Conservation (phyloP, 2,797 vertebrate genomes). For the Sarcophilus harrisii region DNA sequence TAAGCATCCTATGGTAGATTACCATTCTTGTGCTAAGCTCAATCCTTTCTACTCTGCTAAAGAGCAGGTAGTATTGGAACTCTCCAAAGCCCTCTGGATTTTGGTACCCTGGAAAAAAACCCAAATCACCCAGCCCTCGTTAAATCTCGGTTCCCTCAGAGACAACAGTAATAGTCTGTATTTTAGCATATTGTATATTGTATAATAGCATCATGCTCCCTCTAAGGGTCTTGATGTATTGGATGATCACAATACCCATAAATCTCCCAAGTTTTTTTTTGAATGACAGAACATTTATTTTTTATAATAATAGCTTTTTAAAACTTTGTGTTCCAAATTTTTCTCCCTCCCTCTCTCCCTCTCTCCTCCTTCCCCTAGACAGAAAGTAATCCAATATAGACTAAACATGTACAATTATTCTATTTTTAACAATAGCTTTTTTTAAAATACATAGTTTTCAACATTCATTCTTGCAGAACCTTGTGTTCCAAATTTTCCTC, state of each 20-base stretch:
- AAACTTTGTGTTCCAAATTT: no score
- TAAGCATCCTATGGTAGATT: background rate
- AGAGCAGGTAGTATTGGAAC: background rate
- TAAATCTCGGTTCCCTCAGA: background rate
- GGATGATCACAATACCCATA: background rate
- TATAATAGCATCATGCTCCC: background rate
- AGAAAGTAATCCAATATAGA: no score
- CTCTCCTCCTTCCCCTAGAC: no score
- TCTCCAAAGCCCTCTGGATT: background rate
- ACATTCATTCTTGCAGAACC: no score
- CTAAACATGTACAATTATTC: no score
- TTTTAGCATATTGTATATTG: no score
- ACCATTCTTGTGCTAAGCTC: background rate
- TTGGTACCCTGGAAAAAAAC: background rate
- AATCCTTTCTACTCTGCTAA: background rate
- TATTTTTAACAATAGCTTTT: no score
- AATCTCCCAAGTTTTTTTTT: background rate
- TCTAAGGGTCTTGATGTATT: background rate
- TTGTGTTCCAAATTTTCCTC: no score
- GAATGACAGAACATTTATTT: no score
- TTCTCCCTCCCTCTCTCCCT: no score
- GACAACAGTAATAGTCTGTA: background rate
- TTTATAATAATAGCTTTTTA: no score
- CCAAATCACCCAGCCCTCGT: background rate
- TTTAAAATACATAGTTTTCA: no score